Evolutionary conservation across 1,140 invertebrate genomes (phyloP), one percentile per base, ranked within the genome.

Genomic region (Heliconius himera): DNA sequence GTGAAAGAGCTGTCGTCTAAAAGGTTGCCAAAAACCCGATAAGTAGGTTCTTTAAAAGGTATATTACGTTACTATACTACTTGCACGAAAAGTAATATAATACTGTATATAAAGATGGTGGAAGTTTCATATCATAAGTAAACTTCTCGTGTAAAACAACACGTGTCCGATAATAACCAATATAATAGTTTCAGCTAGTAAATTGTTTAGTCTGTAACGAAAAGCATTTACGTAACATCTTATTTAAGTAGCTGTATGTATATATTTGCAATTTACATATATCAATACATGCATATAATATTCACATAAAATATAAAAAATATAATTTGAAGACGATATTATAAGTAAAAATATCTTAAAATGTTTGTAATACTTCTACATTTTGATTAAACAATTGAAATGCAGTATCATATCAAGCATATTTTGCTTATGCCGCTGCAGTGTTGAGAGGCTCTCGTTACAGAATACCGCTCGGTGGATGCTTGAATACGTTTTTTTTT

Each of bases 361-460:
- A 66, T 66, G 11, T 66, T 66, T 66, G 8, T 29, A 66, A 66
- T 66, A 66, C 22, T 29, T 66, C 16, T 22, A 66, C n/a, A 77
- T 74, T 80, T 80, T 33, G 74, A 74, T 29, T 20, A 81, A 81
- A 77, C 79, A 74, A 77, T 74, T 76, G 79, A 74, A 77, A 73
- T 77, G 72, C 26, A 81, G 71, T 29, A 49, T 70, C 26, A 60
- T 73, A 36, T 36, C 51, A 6, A n/a, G 36, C 36, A 71, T 51
- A 81, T 81, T 81, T 83, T 20, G 49, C 73, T 77, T 81, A 81
- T 80, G 73, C 66, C 73, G 71, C 74, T 51, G 60, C 66, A 78
- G 76, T 77, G 73, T 81, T 46, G 80, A 83, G 82, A 54, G 76
- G 78, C 78, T 54, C 76, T 82, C 76, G 77, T 83, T 78, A 77